Percentiles rank a stretch among this genome's conserved stretches.
These are phyloP conservation scores for Mellivora capensis DNA, from an alignment of 2,113 vertebrate genomes.

Conservation along the genomic window DNA sequence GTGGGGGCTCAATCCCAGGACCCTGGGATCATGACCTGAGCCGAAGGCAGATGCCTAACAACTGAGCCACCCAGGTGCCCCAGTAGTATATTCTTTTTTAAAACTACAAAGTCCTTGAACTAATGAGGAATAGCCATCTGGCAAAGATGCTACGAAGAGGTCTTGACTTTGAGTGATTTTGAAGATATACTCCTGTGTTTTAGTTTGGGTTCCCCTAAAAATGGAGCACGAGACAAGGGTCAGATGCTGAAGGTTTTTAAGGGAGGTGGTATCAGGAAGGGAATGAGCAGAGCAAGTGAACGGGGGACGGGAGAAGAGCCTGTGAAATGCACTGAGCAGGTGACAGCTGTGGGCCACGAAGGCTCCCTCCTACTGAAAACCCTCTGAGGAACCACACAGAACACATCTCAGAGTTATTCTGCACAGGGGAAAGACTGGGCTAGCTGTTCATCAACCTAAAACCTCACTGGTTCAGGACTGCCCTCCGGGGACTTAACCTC, in stretches of 20 bases:
- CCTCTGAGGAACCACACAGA: background rate
- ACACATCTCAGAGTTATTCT: background rate
- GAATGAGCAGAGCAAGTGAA: background rate
- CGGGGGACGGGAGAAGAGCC: background rate
- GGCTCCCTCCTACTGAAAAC: accelerated
- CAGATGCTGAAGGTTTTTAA: background rate
- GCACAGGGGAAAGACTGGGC: background rate
- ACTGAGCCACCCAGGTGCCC: too few species aligned
- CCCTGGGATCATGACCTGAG: too few species aligned
- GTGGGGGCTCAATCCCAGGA: too few species aligned
- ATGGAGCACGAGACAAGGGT: background rate
- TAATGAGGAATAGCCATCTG: background rate
- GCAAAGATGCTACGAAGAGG: background rate
- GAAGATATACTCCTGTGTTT: background rate
- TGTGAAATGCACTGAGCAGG: background rate
- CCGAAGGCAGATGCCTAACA: too few species aligned
- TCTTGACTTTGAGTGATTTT: background rate
- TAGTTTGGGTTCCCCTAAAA: background rate
- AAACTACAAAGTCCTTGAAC: background rate
- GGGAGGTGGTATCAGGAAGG: background rate
- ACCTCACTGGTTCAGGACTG: background rate
- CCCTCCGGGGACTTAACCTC: background rate
- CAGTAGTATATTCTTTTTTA: background rate
- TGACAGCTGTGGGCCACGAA: background rate
- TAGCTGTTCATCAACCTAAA: background rate